Conservation (phyloP, 2,797 vertebrate genomes). For the Hemibagrus guttatus region DNA sequence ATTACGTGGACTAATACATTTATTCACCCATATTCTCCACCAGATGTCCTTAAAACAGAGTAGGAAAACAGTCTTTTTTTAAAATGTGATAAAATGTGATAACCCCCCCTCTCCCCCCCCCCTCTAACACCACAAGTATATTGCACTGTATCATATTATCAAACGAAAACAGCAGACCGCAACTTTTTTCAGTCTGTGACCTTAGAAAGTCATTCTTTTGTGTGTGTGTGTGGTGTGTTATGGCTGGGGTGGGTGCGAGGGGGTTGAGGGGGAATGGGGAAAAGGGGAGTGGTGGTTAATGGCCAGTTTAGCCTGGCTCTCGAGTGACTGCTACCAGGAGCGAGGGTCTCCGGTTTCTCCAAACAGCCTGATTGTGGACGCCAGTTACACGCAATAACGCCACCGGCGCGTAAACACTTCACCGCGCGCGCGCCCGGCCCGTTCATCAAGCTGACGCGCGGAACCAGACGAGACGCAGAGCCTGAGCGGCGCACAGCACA, state of each 20-base stretch:
- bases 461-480: constrained; percentile 56
- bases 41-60: not conserved
- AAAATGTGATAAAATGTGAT: no score
- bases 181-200: not conserved
- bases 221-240: not conserved
- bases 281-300: not conserved
- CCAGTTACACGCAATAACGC: constrained; percentile 79
- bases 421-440: constrained; percentile 63
- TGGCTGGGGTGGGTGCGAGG: no score
- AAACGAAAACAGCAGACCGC: no score
- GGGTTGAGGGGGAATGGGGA: no score
- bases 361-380: constrained; percentile 59
- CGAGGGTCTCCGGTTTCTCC: constrained; percentile 38
- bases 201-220: not conserved
- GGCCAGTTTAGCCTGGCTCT: constrained; percentile 22
- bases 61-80: not conserved
- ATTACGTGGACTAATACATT: not conserved
- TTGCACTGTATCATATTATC: not conserved
- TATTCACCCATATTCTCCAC: not conserved
- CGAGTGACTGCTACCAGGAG: constrained; percentile 22
- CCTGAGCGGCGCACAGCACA: not conserved
- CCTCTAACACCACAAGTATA: not conserved
- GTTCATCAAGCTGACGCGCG: constrained; percentile 76
- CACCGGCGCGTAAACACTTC: constrained; percentile 78
- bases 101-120: no score